A percentile compares a stretch with the other conserved stretches of the same genome.
Evolutionary conservation across 2,113 vertebrate species (phyloP).

Genomic region (Aegotheles bennettii): DNA sequence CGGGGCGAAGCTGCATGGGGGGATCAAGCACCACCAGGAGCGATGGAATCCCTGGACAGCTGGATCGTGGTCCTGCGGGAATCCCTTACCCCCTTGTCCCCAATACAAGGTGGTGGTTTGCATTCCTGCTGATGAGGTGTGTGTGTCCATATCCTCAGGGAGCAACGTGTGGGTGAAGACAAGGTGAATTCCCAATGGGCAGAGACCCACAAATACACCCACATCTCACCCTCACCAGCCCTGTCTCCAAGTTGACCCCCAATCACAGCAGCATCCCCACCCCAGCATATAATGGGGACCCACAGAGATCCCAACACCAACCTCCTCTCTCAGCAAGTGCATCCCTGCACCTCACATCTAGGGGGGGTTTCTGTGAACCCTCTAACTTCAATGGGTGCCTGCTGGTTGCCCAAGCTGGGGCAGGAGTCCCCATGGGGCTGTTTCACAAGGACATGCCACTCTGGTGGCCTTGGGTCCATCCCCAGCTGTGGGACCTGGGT

Average conservation of each 20-base stretch:
- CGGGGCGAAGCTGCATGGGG: fast-evolving
- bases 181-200: not conserved
- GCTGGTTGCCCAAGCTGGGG: not conserved
- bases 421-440: fast-evolving
- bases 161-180: fast-evolving
- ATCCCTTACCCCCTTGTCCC: not conserved
- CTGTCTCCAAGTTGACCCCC: not conserved
- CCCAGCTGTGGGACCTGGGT: not conserved
- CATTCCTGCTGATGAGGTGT: not conserved
- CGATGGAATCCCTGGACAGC: fast-evolving
- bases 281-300: fast-evolving
- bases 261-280: not conserved
- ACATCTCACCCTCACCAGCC: not conserved
- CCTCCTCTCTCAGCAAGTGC: not conserved
- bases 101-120: not conserved
- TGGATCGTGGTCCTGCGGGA: fast-evolving
- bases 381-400: not conserved
- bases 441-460: not conserved
- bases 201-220: not conserved
- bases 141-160: not conserved
- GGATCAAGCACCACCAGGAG: fast-evolving
- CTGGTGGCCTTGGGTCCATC: not conserved
- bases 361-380: fast-evolving
- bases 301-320: not conserved
- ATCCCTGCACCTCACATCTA: not conserved